These are phyloP conservation scores for Exephanes ischioxanthus DNA, from an alignment of 2,888 invertebrate genomes.

Conservation along the genomic window DNA sequence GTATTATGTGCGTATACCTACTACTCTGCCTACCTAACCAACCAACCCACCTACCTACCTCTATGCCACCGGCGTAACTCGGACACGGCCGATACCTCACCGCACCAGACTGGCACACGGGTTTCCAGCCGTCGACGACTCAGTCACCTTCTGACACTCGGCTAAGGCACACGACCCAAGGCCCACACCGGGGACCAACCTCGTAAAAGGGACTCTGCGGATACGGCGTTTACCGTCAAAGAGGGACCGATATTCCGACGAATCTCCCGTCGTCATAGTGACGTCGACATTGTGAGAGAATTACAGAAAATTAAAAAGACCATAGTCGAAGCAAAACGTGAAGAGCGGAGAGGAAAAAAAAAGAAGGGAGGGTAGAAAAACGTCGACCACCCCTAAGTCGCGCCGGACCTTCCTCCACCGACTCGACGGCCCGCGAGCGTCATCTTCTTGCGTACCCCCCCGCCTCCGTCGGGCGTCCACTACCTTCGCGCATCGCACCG, in stretches of 20 bases:
- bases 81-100: constrained; percentile 73
- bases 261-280: constrained; percentile 28
- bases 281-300: constrained; percentile 35
- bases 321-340: background rate
- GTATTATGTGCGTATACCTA: constrained; percentile 69
- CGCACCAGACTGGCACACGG: constrained; percentile 69
- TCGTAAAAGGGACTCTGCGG: constrained; percentile 32
- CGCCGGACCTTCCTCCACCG: constrained; percentile 37
- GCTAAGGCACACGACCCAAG: constrained; percentile 74
- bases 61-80: constrained; percentile 73
- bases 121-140: constrained; percentile 69
- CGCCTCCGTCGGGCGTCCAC: constrained; percentile 51
- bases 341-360: constrained; percentile 48
- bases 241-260: constrained; percentile 1
- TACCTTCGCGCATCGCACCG: constrained; percentile 61
- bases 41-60: constrained; percentile 68
- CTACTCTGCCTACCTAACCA: constrained; percentile 31
- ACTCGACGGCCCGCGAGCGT: constrained; percentile 33
- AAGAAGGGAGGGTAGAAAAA: constrained; percentile 50
- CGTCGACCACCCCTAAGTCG: constrained; percentile 50
- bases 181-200: constrained; percentile 56
- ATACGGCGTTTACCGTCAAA: constrained; percentile 13
- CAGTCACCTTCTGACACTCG: constrained; percentile 83
- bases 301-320: background rate
- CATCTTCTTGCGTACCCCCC: constrained; percentile 70